These are phyloP conservation scores for Lagopus leucura DNA, from an alignment of 2,113 vertebrate species.

Conservation along the genomic window DNA sequence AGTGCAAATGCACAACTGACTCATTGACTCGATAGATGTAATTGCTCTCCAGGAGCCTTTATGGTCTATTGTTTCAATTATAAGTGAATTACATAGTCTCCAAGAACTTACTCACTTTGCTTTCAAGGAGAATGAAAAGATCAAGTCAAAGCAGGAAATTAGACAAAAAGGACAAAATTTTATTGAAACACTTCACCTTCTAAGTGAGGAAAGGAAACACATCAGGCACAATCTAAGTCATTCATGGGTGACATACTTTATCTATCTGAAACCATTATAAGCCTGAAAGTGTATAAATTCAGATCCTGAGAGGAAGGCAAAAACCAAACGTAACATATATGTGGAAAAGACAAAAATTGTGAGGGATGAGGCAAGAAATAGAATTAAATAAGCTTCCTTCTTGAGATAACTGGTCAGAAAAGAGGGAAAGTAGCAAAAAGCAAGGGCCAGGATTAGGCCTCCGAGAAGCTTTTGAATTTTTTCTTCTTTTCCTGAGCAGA, in stretches of 20 bases:
- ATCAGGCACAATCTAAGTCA: not conserved
- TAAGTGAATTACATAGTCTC: slow-evolving; percentile 68
- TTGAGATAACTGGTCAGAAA: not conserved
- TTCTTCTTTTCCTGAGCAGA: not conserved
- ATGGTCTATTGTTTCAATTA: slow-evolving; percentile 73
- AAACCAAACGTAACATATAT: not conserved
- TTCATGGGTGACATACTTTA: not conserved
- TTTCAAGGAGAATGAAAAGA: slow-evolving; percentile 70
- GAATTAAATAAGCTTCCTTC: not conserved
- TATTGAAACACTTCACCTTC: slow-evolving; percentile 39
- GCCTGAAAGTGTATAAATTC: not conserved
- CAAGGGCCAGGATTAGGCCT: not conserved
- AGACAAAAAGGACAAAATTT: slow-evolving; percentile 17
- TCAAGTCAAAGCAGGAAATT: slow-evolving; percentile 49
- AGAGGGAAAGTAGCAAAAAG: not conserved
- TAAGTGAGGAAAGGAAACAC: not conserved
- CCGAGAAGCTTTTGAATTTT: slow-evolving; percentile 2
- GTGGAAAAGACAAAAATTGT: not conserved
- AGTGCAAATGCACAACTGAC: slow-evolving; percentile 57
- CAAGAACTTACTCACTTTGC: slow-evolving; percentile 61
- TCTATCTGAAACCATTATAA: not conserved
- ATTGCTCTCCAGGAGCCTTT: slow-evolving; percentile 70
- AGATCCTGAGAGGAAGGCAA: slow-evolving; percentile 1
- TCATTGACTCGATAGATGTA: slow-evolving; percentile 58
- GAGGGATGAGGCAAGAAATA: not conserved